phyloP scores from a whole-genome alignment of 53 echinoderm and acorn worm genomes.

The Crossaster papposus region DNA sequence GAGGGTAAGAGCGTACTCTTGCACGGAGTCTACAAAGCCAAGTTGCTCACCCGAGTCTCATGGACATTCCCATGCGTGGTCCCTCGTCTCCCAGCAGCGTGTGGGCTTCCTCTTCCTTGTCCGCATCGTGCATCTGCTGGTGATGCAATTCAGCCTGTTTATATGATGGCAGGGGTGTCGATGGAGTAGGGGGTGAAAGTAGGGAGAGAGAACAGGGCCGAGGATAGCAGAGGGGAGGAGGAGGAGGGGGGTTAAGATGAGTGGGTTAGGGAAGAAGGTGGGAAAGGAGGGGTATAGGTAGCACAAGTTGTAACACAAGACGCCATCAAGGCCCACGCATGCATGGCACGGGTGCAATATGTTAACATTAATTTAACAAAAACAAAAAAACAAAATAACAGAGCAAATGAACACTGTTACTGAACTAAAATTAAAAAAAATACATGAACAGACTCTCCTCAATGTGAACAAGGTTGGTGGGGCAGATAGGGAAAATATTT shows the following conservation, averaged over 20 bases:
- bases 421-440: neutral
- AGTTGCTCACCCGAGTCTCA: constrained; percentile 86
- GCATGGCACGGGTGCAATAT: constrained; percentile 45
- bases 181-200: neutral
- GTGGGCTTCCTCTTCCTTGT: constrained; percentile 87
- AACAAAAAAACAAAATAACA: neutral
- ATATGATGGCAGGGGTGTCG: constrained; percentile 52
- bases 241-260: neutral
- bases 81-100: constrained; percentile 90
- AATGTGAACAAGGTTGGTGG: no score
- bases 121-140: constrained; percentile 96
- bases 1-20: no score
- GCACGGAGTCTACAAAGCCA: no score
- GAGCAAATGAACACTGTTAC: constrained; percentile 5
- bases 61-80: constrained; percentile 77
- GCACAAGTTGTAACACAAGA: constrained; percentile 65
- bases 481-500: no score
- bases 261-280: neutral
- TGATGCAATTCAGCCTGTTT: constrained; percentile 79
- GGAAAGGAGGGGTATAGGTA: constrained; percentile 39
- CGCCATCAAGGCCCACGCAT: constrained; percentile 57
- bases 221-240: constrained; percentile 1
- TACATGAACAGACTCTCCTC: neutral
- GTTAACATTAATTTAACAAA: constrained; percentile 2
- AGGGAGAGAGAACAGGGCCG: neutral